A percentile compares a stretch with the other conserved stretches of the same genome.
These are phyloP conservation scores for Gorsachius magnificus DNA, from an alignment of 2,797 vertebrate species.

Conservation along the genomic window DNA sequence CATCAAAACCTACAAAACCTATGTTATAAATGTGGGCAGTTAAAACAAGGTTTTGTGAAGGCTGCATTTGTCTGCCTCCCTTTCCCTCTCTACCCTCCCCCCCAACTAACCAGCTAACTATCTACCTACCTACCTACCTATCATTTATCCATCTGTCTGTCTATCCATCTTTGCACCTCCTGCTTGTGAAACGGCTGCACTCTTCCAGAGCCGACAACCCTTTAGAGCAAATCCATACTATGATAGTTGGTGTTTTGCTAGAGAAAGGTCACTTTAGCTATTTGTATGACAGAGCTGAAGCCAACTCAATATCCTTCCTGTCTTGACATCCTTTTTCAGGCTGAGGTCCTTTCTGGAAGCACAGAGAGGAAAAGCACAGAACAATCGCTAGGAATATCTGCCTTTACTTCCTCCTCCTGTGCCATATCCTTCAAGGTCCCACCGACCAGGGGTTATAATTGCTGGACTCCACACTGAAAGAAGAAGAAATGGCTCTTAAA, in stretches of 20 bases:
- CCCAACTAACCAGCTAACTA: background rate
- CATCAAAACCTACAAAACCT: background rate
- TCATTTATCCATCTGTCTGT: background rate
- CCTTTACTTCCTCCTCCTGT: background rate
- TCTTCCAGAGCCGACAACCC: background rate
- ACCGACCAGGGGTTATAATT: background rate
- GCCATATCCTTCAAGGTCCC: background rate
- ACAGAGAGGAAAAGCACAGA: slow-evolving; percentile 13
- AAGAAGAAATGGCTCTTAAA: background rate
- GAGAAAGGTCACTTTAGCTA: slow-evolving; percentile 41
- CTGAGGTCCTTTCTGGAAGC: slow-evolving; percentile 2
- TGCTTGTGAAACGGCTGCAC: fast-evolving
- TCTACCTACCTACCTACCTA: too few species aligned
- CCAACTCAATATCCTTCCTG: slow-evolving; percentile 31
- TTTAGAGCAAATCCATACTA: background rate
- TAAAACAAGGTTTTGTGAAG: background rate
- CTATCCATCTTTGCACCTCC: background rate
- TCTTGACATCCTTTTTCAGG: slow-evolving; percentile 51
- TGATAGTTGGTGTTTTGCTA: background rate
- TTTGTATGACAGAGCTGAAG: slow-evolving; percentile 22
- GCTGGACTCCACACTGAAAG: background rate
- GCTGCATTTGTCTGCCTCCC: background rate
- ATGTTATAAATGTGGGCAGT: fast-evolving
- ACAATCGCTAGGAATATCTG: background rate
- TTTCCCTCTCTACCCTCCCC: background rate